phyloP scores from a whole-genome alignment of 2,888 invertebrate genomes.

The Thyatira batis region DNA sequence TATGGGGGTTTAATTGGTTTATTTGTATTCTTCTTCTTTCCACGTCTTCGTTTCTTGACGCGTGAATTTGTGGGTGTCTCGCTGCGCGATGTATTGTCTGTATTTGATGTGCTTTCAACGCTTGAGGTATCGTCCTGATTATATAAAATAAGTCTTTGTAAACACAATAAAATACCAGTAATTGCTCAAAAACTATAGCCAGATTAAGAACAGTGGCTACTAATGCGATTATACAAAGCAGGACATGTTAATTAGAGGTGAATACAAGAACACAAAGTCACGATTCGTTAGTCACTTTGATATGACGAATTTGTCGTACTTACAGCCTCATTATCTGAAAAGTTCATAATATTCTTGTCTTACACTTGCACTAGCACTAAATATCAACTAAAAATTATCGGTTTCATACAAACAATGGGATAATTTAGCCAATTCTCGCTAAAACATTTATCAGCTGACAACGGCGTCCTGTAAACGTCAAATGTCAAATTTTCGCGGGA shows the following conservation, averaged over 20 bases:
- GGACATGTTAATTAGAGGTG: neutral
- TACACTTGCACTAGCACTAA: neutral
- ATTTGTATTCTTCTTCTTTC: conserved; percentile 81
- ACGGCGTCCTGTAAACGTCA: conserved; percentile 44
- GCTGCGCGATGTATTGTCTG: conserved; percentile 90
- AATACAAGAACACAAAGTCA: neutral
- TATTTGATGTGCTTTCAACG: conserved; percentile 90
- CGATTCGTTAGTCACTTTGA: neutral
- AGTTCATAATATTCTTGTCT: conserved; percentile 53
- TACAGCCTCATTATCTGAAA: conserved; percentile 77
- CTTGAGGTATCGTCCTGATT: conserved; percentile 88
- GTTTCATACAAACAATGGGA: neutral
- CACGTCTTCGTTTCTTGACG: conserved; percentile 79
- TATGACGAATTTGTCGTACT: conserved; percentile 39
- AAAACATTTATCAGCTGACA: conserved; percentile 42
- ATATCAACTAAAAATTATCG: neutral
- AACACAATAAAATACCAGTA: neutral
- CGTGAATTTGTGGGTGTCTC: conserved; percentile 89
- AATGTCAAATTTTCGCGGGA: conserved; percentile 70
- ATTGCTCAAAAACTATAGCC: neutral
- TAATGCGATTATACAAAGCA: neutral
- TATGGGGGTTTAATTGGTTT: conserved; percentile 88
- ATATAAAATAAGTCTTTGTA: conserved; percentile 7
- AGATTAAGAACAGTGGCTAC: neutral
- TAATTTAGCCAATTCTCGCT: neutral